phyloP scores from a whole-genome alignment of 1,140 invertebrate species.

The Lordiphosa stackelbergi region DNA sequence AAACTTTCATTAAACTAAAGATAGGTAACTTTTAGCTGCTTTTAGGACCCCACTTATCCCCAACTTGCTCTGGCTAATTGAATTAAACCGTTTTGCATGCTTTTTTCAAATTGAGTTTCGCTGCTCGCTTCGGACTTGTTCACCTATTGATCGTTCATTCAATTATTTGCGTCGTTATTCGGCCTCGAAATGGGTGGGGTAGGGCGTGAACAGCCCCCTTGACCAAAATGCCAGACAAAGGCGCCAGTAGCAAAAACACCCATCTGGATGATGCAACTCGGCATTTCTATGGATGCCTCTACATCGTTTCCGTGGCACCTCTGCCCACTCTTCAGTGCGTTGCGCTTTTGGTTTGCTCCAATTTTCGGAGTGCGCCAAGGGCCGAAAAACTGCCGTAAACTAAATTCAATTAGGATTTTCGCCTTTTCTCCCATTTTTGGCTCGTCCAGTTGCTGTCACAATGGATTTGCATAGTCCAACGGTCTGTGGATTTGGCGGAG shows the following conservation, averaged over 20 bases:
- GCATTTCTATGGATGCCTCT: constrained; percentile 68
- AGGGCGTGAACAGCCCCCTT: neutral
- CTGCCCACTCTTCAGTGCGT: constrained; percentile 23
- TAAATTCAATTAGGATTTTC: constrained; percentile 70
- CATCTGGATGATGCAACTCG: constrained; percentile 58
- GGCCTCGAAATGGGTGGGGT: constrained; percentile 8
- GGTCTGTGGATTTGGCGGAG: constrained; percentile 11
- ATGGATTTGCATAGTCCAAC: constrained; percentile 56
- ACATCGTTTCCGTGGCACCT: constrained; percentile 37
- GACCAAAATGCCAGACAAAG: constrained; percentile 54
- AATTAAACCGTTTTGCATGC: constrained; percentile 18
- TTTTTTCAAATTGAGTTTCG: constrained; percentile 2
- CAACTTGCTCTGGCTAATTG: constrained; percentile 6
- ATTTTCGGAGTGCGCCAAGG: constrained; percentile 39
- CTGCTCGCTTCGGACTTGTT: constrained; percentile 37
- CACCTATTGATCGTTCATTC: constrained; percentile 68
- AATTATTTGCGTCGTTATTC: constrained; percentile 63
- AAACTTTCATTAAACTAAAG: constrained; percentile 3
- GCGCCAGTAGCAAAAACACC: constrained; percentile 32
- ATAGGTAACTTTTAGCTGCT: constrained; percentile 1
- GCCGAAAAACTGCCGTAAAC: constrained; percentile 62
- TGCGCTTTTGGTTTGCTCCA: constrained; percentile 52
- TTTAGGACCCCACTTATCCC: constrained; percentile 3
- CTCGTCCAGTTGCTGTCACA: constrained; percentile 40
- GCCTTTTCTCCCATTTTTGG: constrained; percentile 5